Conservation (phyloP, 2,888 invertebrate species). For the Limenitis camilla region DNA sequence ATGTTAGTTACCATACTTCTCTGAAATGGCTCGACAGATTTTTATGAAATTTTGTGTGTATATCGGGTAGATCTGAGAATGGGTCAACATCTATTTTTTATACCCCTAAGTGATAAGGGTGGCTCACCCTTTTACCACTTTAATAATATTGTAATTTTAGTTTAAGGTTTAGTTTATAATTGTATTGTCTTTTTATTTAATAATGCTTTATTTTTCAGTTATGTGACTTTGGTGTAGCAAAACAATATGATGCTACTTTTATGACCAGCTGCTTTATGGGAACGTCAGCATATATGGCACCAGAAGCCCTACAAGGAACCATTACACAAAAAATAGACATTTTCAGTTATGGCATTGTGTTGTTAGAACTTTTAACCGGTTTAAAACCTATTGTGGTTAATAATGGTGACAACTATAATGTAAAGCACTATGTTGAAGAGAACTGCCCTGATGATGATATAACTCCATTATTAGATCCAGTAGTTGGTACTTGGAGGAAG, state of each 20-base stretch:
- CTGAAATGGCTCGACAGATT: no score
- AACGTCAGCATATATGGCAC: conserved; percentile 85
- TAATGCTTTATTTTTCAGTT: conserved; percentile 63
- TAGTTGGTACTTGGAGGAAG: conserved; percentile 69
- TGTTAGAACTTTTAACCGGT: conserved; percentile 82
- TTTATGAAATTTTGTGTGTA: no score
- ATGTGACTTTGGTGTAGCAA: conserved; percentile 84
- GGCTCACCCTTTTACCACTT: no score
- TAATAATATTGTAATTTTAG: no score
- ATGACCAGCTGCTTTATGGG: conserved; percentile 74
- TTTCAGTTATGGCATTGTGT: conserved; percentile 85
- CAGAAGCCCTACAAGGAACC: conserved; percentile 80
- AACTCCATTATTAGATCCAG: conserved; percentile 70
- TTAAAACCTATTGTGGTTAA: conserved; percentile 76
- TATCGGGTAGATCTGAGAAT: no score
- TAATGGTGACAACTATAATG: conserved; percentile 60
- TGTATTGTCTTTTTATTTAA: background rate
- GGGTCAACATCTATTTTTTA: no score
- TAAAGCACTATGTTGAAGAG: conserved; percentile 71
- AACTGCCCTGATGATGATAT: conserved; percentile 65
- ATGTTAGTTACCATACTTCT: no score
- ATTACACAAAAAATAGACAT: conserved; percentile 84
- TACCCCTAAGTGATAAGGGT: no score
- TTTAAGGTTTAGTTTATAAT: background rate
- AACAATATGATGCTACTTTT: conserved; percentile 65